Evolutionary conservation across 2,113 vertebrate species (phyloP).

Genomic region (Pipra filicauda): DNA sequence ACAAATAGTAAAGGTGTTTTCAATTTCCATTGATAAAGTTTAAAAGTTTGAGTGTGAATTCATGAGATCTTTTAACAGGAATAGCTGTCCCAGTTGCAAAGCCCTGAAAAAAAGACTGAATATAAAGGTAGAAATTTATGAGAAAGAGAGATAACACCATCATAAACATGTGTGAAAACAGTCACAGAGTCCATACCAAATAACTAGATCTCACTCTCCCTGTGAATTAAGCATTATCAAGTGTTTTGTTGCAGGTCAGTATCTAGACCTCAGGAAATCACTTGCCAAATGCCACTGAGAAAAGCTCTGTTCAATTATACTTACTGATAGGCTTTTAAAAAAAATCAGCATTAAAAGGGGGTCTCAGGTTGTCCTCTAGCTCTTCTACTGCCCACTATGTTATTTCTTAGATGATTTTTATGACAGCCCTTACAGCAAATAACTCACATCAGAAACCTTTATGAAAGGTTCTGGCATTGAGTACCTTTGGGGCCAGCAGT

Average conservation of each 20-base stretch:
- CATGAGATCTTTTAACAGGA: not conserved
- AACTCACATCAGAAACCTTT: constrained; percentile 10
- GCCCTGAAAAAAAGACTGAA: not conserved
- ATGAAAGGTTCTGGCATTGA: constrained; percentile 1
- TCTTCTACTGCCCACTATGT: not conserved
- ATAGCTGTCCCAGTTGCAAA: not conserved
- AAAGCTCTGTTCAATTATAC: not conserved
- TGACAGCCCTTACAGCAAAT: not conserved
- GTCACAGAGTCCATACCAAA: not conserved
- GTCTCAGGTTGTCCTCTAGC: not conserved
- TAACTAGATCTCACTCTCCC: not conserved
- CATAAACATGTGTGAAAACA: not conserved
- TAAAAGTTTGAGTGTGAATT: not conserved
- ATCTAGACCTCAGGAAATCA: not conserved
- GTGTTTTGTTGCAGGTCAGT: not conserved
- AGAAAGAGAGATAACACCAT: not conserved
- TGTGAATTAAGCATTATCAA: not conserved
- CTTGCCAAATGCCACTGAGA: not conserved
- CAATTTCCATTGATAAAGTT: not conserved
- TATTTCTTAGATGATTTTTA: not conserved
- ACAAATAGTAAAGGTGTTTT: not conserved
- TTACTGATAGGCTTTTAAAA: not conserved
- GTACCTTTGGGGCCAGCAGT: not conserved
- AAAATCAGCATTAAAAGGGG: not conserved
- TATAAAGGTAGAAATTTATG: not conserved